Evolutionary conservation across 2,113 vertebrate genomes (phyloP), one percentile per base, ranked within the genome.

Genomic region (Empidonax traillii): DNA sequence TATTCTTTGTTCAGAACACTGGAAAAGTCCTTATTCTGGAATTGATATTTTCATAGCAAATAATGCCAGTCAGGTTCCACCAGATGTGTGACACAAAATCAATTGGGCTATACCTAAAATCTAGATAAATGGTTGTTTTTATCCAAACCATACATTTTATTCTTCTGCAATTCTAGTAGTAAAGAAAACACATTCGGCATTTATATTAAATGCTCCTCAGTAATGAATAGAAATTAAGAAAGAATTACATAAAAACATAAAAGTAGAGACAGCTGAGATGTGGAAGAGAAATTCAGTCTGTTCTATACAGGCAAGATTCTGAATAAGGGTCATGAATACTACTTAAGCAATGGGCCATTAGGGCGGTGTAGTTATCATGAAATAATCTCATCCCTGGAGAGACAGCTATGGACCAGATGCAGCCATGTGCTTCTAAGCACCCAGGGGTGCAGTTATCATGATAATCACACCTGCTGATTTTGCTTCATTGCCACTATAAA

Each of bases 401-500:
- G 90, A 94, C 76, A 95, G 84, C 95, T 94, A 87, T 23, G 71
- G 93, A 80, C 89, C 93, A 97, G 87, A 97, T 92, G 90, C 53
- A 97, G 62, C 66, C 91, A 55, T 92, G 89, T 96, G 79, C 69
- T 91, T 94, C 79, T 68, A 84, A 92, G 56, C 61, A 96, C 93
- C 75, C 85, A 84, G 58, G 91, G 46, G 85, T 84, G 69, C 65
- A 93, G 74, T 97, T 96, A 96, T 86, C 80, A 72, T 97, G 68
- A 91, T 96, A 97, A 97, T 93, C 92, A 85, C 73, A 97, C 92
- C 93, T 97, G 91, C 90, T 97, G 84, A 97, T 95, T 95, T 94
- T 69, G 37, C 72, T 72, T 93, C 87, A 73, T 51, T 79, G 74
- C 62, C n/a, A 39, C 58, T 35, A 90, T 71, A 96, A 97, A 96